These are phyloP conservation scores for Exaiptasia diaphana DNA, from an alignment of 64 coral and sea anemone genomes.

Conservation along the genomic window DNA sequence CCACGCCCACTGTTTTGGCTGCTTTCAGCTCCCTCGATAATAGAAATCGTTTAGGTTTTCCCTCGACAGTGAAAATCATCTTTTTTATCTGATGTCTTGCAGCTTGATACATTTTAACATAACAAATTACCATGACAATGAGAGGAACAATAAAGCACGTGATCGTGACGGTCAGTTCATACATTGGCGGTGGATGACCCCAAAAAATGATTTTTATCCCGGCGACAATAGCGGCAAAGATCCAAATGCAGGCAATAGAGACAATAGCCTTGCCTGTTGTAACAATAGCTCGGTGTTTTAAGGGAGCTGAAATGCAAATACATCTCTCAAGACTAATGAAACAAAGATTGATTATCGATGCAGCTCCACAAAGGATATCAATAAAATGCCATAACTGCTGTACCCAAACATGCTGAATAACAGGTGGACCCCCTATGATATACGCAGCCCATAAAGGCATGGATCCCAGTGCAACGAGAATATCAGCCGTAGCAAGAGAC, in stretches of 20 bases:
- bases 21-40: slow-evolving; percentile 85
- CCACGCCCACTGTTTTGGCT: slow-evolving; percentile 84
- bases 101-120: slow-evolving; percentile 73
- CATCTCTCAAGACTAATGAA: slow-evolving; percentile 81
- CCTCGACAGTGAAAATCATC: slow-evolving; percentile 83
- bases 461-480: slow-evolving; percentile 71
- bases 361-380: slow-evolving; percentile 81
- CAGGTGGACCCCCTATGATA: slow-evolving; percentile 56
- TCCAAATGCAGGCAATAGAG: slow-evolving; percentile 71
- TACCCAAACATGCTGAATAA: slow-evolving; percentile 41
- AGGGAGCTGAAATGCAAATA: slow-evolving; percentile 80
- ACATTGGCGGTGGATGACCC: slow-evolving; percentile 49
- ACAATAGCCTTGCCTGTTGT: slow-evolving; percentile 44
- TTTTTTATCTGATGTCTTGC: slow-evolving; percentile 93
- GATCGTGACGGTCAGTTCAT: slow-evolving; percentile 71
- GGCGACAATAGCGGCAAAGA: slow-evolving; percentile 70
- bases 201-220: slow-evolving; percentile 49
- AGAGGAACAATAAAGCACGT: slow-evolving; percentile 79
- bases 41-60: slow-evolving; percentile 78
- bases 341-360: slow-evolving; percentile 80
- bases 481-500: slow-evolving; percentile 81
- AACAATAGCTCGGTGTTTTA: slow-evolving; percentile 68
- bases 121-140: slow-evolving; percentile 65
- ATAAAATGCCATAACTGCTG: slow-evolving; percentile 47
- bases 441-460: slow-evolving; percentile 84